Evolutionary conservation across 2,888 invertebrate species (phyloP).

Genomic region (Branchinecta sandiegonensis): DNA sequence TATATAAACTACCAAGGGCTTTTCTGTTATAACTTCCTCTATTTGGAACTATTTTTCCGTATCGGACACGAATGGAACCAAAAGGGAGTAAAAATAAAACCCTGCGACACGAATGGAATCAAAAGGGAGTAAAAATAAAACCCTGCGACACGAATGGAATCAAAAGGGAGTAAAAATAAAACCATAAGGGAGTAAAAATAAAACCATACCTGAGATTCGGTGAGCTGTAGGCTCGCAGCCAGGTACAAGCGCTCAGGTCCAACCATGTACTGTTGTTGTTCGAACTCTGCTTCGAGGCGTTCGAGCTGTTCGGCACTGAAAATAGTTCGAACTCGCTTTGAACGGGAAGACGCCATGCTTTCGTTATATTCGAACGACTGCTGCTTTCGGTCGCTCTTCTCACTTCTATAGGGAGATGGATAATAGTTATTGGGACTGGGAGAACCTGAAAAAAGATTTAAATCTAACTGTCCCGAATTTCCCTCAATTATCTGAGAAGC

Average conservation of each 20-base stretch:
- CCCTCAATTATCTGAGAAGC: too few species aligned
- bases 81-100: too few species aligned
- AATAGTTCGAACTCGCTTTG: conserved; percentile 83
- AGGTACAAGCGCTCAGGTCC: conserved; percentile 84
- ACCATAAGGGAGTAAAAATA: too few species aligned
- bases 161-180: too few species aligned
- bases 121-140: too few species aligned
- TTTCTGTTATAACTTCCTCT: too few species aligned
- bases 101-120: too few species aligned
- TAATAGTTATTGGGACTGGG: background rate
- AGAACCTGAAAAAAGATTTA: background rate
- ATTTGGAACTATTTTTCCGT: too few species aligned
- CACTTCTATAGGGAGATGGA: background rate
- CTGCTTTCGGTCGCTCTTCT: conserved; percentile 8
- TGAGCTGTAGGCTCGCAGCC: conserved; percentile 69
- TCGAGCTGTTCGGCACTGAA: conserved; percentile 94
- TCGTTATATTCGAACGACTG: background rate
- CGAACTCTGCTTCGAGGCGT: conserved; percentile 82
- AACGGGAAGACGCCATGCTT: conserved; percentile 32
- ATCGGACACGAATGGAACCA: too few species aligned
- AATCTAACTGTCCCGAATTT: too few species aligned
- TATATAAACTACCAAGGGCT: too few species aligned
- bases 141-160: conserved; percentile 24
- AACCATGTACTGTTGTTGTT: conserved; percentile 94
- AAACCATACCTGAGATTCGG: conserved; percentile 63